A percentile compares a stretch with the other conserved stretches of the same genome.
phyloP scores from a whole-genome alignment of 2,113 vertebrate genomes.

The Sus scrofa region T2T-Sscrofa CM000826.6:146351001-146351500 shows the following conservation, averaged over 20 bases:
- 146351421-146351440: no score
- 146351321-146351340: no score
- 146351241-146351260: constrained; percentile 34
- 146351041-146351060: background rate
- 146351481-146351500: background rate
- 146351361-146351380: no score
- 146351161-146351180: background rate
- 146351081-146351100: background rate
- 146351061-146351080: background rate
- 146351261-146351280: background rate
- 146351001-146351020: background rate
- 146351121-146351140: background rate
- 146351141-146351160: background rate
- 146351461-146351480: constrained; percentile 58
- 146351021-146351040: background rate
- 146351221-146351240: constrained; percentile 49
- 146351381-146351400: no score
- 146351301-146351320: no score
- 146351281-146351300: constrained; percentile 37
- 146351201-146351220: constrained; percentile 50
- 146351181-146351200: constrained; percentile 20
- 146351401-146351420: no score
- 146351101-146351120: constrained; percentile 1
- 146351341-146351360: no score
- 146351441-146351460: background rate